phyloP scores from a whole-genome alignment of 2,113 vertebrate genomes.

The Epinephelus fuscoguttatus region DNA sequence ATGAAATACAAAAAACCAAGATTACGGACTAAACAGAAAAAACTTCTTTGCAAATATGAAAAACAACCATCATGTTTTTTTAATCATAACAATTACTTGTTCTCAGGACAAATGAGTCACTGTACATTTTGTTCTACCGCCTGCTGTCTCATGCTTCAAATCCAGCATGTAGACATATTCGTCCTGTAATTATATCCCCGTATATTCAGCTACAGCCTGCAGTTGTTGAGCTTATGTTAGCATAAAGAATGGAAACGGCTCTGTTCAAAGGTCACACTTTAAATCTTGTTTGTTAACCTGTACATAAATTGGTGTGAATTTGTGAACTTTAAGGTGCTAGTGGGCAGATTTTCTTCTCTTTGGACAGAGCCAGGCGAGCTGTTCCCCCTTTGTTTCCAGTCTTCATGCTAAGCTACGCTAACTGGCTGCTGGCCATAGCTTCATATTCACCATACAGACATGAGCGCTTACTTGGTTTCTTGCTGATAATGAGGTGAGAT shows the following conservation, averaged over 20 bases:
- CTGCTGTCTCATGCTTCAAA: too few relatives aligned
- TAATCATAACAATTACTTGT: not conserved
- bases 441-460: not conserved
- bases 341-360: not conserved
- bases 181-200: too few relatives aligned
- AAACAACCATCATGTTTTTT: not conserved
- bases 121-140: too few relatives aligned
- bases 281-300: too few relatives aligned
- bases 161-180: too few relatives aligned
- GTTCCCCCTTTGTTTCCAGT: not conserved
- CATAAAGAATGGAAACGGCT: too few relatives aligned
- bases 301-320: too few relatives aligned
- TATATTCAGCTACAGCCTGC: too few relatives aligned
- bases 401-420: not conserved
- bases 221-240: not conserved
- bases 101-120: conserved; percentile 19
- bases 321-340: too few relatives aligned
- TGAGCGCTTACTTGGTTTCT: too few relatives aligned
- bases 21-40: not conserved
- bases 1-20: not conserved
- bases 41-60: not conserved
- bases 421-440: not conserved
- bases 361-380: not conserved
- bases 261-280: too few relatives aligned
- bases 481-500: too few relatives aligned